These are phyloP conservation scores for Enhydra lutris DNA, from an alignment of 2,113 vertebrate genomes.

Conservation along the genomic window DNA sequence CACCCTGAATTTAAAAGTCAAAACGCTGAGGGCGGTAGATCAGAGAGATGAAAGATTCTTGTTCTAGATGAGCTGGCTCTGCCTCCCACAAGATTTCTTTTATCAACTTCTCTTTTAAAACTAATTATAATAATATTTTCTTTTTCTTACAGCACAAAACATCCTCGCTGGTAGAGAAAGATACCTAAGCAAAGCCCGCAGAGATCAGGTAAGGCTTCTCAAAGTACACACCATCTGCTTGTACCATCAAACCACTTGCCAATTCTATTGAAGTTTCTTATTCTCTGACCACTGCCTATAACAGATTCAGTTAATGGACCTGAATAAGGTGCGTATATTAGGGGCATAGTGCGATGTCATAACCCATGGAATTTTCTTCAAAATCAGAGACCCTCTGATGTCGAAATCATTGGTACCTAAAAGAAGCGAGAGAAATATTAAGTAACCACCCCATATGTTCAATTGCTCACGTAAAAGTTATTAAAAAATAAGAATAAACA, in stretches of 20 bases:
- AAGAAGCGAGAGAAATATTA: not conserved
- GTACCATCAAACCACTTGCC: not conserved
- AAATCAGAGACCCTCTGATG: not conserved
- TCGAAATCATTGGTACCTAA: not conserved
- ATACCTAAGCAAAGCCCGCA: not conserved
- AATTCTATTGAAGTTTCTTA: not conserved
- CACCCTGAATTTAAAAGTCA: not conserved
- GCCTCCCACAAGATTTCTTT: not conserved
- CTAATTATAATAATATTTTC: not conserved
- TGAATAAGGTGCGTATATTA: not conserved
- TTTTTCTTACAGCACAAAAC: not conserved
- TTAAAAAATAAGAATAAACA: not conserved
- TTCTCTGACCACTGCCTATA: not conserved
- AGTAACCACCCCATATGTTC: fast-evolving
- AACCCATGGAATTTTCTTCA: not conserved
- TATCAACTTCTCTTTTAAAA: not conserved
- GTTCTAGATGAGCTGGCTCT: not conserved
- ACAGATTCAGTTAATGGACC: not conserved
- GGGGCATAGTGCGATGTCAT: not conserved
- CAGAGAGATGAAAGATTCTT: not conserved
- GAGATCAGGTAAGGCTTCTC: not conserved
- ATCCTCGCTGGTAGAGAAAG: not conserved
- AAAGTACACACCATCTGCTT: not conserved
- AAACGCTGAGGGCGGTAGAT: not conserved
- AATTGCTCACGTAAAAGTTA: not conserved